Conservation (phyloP, 2,888 invertebrate species). For the Hydropsyche betteni region DNA sequence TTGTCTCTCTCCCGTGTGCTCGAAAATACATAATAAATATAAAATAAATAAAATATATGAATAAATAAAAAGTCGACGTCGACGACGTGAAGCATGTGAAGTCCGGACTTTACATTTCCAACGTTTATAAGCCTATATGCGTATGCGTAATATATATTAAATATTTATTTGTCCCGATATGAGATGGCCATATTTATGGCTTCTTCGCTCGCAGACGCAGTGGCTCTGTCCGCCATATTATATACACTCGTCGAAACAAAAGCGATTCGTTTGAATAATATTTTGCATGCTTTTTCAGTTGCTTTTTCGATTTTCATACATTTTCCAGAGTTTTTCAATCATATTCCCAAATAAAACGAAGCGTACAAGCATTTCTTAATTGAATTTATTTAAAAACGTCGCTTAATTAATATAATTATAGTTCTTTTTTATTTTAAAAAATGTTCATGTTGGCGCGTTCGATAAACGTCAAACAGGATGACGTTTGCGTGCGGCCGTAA, state of each 20-base stretch:
- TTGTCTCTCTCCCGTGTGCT: conserved; percentile 8
- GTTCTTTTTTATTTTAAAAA: no score
- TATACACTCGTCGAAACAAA: conserved; percentile 12
- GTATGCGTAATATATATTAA: conserved; percentile 13
- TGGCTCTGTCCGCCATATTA: conserved; percentile 2
- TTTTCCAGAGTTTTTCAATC: no score
- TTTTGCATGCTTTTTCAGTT: no score
- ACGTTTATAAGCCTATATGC: neutral
- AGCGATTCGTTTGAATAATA: conserved; percentile 6
- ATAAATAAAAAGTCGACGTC: conserved; percentile 6
- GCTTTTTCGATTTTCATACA: no score
- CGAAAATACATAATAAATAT: conserved; percentile 15
- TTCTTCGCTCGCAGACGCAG: conserved; percentile 29
- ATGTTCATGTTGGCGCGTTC: neutral
- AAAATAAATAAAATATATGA: neutral
- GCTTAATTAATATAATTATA: no score
- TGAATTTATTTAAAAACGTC: no score
- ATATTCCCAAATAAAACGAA: no score
- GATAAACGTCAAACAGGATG: neutral
- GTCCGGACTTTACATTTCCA: conserved; percentile 12
- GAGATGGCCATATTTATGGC: conserved; percentile 24
- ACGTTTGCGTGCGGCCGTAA: conserved; percentile 9
- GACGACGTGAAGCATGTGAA: conserved; percentile 12
- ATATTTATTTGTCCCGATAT: conserved; percentile 32
- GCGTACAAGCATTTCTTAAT: no score